These are phyloP conservation scores for Atta texana DNA, from an alignment of 1,140 invertebrate species.

Conservation along the genomic window DNA sequence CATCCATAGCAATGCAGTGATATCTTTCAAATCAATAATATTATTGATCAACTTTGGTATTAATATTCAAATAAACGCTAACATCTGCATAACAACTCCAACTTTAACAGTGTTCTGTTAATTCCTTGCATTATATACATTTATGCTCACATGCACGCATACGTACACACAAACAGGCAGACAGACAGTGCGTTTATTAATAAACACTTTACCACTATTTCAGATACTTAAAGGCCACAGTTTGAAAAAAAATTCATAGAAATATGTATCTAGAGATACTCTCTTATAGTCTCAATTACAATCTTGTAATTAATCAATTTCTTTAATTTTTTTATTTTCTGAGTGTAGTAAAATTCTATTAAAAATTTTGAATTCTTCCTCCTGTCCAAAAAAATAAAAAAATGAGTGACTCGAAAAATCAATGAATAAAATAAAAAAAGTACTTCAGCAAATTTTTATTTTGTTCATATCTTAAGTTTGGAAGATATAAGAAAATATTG, in stretches of 20 bases:
- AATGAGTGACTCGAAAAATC: not conserved
- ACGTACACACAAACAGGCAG: not conserved
- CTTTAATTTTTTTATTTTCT: not conserved
- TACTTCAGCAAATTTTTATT: not conserved
- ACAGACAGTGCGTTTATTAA: not conserved
- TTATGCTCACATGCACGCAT: constrained; percentile 13
- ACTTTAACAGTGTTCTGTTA: constrained; percentile 65
- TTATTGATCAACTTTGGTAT: constrained; percentile 57
- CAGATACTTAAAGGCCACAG: constrained; percentile 28
- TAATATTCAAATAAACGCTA: constrained; percentile 57
- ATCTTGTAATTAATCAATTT: not conserved
- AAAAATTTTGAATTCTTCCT: not conserved
- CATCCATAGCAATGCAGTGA: constrained; percentile 32
- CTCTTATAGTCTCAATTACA: not conserved
- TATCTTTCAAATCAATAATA: constrained; percentile 57
- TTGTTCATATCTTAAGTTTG: not conserved
- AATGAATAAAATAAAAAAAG: not conserved
- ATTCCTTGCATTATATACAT: constrained; percentile 58
- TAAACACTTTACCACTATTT: constrained; percentile 2
- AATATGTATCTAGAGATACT: not conserved
- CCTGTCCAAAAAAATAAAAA: not conserved
- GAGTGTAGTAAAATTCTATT: not conserved
- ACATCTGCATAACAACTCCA: constrained; percentile 62
- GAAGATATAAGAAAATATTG: not conserved
- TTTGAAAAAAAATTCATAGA: constrained; percentile 17